Base-by-base conservation (phyloP, 2,113 vertebrate species). In the Hiodon alosoides region DNA sequence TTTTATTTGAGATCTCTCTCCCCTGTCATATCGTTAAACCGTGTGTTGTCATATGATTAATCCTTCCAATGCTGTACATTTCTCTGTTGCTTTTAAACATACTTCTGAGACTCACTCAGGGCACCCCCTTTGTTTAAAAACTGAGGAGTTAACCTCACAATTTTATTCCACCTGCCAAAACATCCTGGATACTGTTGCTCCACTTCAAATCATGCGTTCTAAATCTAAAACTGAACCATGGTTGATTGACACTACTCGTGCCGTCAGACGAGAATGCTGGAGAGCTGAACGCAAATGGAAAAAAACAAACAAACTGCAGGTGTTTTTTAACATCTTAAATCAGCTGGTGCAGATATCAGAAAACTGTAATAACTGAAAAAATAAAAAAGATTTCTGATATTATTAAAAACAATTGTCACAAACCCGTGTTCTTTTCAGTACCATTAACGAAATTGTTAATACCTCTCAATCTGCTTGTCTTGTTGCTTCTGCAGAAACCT, bases 261-360 rank as follows among this genome's bases (percentile, higher is more conserved):
- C 17, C n/a, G 68, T 64, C 9, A 75, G 73, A 62, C 68, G 60
- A 8, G 73, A 75, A 54, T 75, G 68, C 73, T 52, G 73, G 11
- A 75, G 47, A 62, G 73, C 73, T 46, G 77, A 79, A 46, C 9
- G 70, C 6, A 77, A 73, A 10, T 77, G 76, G 76, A 73, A 67
- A 31, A 59, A 47, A 61, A 58, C 6, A 77, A 67, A 47, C 62
- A n/a, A n/a, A n/a, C n/a, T 72, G 4, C 70, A 77, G 50, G 64
- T 77, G 11, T 73, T 70, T n/a, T 60, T 67, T 53, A 10, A 59
- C 8, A 72, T 77, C 4, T 67, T 75, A 47, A 31, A 68, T 58
- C 48, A 14, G 65, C 17, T 47, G 31, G 31, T 31, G 31, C 7
- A 61, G n/a, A 54, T 74, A 74, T 52, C 71, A 78, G 48, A 55